Conservation (phyloP, 2,113 vertebrate species). For the Athene cunicularia region DNA sequence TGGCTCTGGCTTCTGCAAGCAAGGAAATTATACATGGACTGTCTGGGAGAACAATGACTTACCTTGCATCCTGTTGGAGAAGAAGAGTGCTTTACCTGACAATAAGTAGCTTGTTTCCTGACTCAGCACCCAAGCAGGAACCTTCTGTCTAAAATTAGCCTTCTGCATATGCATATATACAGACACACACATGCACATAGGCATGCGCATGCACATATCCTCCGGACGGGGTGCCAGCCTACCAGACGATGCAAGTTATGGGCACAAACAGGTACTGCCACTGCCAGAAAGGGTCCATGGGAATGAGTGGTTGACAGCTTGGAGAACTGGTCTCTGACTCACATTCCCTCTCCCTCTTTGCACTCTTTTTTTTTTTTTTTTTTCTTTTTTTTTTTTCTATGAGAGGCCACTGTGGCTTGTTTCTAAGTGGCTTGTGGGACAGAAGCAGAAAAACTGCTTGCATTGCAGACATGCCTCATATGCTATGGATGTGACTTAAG, state of each 20-base stretch:
- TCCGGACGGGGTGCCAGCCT: not conserved
- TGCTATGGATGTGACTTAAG: not conserved
- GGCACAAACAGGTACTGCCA: not conserved
- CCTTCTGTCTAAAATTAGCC: not conserved
- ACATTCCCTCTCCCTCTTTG: not conserved
- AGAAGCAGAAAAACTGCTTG: not conserved
- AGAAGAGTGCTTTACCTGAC: not conserved
- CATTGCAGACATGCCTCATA: rapidly evolving
- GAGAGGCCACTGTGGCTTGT: not conserved
- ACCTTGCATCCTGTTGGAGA: not conserved
- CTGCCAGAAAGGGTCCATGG: not conserved
- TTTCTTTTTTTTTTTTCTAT: not conserved
- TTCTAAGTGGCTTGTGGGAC: not conserved
- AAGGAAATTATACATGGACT: not conserved
- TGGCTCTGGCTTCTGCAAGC: not conserved
- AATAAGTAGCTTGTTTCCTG: not conserved
- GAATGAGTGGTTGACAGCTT: not conserved
- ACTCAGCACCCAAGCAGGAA: not conserved
- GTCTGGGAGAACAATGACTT: not conserved
- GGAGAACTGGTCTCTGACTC: not conserved
- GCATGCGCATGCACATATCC: rapidly evolving
- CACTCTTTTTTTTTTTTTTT: too few relatives aligned
- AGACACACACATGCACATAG: rapidly evolving
- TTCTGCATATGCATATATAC: not conserved
- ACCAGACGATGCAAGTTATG: not conserved